These are phyloP conservation scores for Notamacropus eugenii DNA, from an alignment of 2,797 vertebrate species.

Conservation along the genomic window DNA sequence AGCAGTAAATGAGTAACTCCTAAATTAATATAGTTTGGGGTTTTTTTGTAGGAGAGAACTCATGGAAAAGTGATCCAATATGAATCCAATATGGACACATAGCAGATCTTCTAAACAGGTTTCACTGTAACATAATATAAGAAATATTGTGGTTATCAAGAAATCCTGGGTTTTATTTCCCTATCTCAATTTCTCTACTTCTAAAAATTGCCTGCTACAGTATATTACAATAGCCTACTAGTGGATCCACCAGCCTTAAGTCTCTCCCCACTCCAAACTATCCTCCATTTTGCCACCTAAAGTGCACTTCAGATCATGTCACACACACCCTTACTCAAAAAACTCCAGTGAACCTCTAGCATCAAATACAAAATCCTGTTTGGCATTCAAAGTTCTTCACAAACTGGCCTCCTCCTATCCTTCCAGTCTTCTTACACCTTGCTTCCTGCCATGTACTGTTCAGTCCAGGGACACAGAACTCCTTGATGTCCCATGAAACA, in stretches of 20 bases:
- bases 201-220: background rate
- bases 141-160: background rate
- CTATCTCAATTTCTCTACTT: background rate
- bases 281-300: background rate
- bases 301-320: background rate
- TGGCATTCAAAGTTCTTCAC: background rate
- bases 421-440: background rate
- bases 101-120: constrained; percentile 30
- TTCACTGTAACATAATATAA: constrained; percentile 4
- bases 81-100: constrained; percentile 42
- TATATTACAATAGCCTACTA: background rate
- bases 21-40: constrained; percentile 55
- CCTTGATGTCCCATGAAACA: background rate
- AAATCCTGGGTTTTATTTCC: background rate
- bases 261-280: background rate
- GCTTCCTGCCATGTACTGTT: background rate
- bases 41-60: constrained; percentile 36
- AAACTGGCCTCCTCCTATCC: background rate
- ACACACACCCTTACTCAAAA: background rate
- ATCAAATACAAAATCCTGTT: background rate
- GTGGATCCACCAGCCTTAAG: background rate
- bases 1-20: constrained; percentile 51
- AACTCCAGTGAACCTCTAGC: background rate
- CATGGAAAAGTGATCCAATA: constrained; percentile 60
- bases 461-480: background rate